Evolutionary conservation across 53 echinoderm and acorn worm species (phyloP), one percentile per base, ranked within the genome.

Genomic region (Hippasteria phrygiana): DNA sequence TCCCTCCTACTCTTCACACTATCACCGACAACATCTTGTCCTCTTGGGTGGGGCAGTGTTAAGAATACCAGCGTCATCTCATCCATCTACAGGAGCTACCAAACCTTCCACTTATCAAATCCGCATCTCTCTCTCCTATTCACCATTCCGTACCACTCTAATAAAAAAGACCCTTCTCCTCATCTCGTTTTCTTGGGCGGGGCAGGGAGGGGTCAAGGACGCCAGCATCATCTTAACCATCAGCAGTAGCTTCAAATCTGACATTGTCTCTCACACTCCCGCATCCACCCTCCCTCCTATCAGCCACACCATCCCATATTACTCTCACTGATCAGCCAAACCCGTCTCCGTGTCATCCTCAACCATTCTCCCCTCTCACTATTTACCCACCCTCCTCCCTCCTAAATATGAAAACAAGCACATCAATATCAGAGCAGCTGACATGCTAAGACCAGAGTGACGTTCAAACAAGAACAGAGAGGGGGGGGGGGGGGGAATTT

Each of bases 351-450:
- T 59, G 78, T 37, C 78, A 36, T 24, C 39, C 78, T 40, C 22
- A 31, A 18, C 55, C 12, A 34, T 37, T 55, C 33, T 39, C 39
- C 64, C 29, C 31, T 11, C 48, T 37, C 33, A 2, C 47, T 66
- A 43, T 45, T 82, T 82, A 18, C 65, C 16, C 31, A 7, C 66
- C 47, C 26, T 63, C 82, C 64, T 27, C 27, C 45, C 82, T 43
- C 41, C 46, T 39, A 40, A 43, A 65, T 82, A 45, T 82, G 64
- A 82, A 82, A 82, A 78, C 78, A 55, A 78, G 62, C 59, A 78
- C 78, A 78, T 78, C 59, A 78, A 82, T 82, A 82, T 82, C 27
- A 27, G 22, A 63, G 42, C 82, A 82, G 82, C 82, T 82, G 82
- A 64, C 81, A 64, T 28, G 46, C 46, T 42, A 42, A 40, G 65